Percentiles rank a stretch among this genome's conserved stretches.
phyloP scores from a whole-genome alignment of 2,113 vertebrate species.

The human (Homo sapiens) region DNA sequence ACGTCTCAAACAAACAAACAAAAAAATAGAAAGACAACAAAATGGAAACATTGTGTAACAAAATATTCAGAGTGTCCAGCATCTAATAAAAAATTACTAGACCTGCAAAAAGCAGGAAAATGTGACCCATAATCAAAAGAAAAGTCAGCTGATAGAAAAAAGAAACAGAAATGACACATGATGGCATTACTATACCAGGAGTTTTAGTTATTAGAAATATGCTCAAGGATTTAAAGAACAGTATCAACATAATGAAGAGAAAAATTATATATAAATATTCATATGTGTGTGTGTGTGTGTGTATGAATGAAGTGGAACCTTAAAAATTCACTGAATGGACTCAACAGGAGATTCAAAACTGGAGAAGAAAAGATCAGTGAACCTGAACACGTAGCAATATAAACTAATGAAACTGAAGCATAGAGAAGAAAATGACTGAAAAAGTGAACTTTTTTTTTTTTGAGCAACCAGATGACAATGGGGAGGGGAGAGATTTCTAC shows the following conservation, averaged over 20 bases:
- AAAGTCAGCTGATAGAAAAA: not conserved
- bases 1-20: no score
- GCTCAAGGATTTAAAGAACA: not conserved
- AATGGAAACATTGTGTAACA: not conserved
- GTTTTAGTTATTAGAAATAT: slow-evolving; percentile 33
- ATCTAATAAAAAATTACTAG: not conserved
- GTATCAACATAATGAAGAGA: slow-evolving; percentile 10
- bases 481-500: not conserved
- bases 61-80: not conserved
- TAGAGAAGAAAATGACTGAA: not conserved
- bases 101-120: not conserved
- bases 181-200: not conserved
- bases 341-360: not conserved
- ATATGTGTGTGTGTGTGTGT: no score
- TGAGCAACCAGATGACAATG: not conserved
- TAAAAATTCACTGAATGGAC: not conserved
- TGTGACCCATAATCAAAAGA: not conserved
- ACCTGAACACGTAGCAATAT: not conserved
- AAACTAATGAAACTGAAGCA: slow-evolving; percentile 10
- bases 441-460: not conserved
- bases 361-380: not conserved
- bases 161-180: not conserved
- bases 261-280: not conserved
- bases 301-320: not conserved
- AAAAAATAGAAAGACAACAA: not conserved